Percentiles rank a stretch among this genome's conserved stretches.
Evolutionary conservation across 2,888 invertebrate species (phyloP).

Genomic region (Endomychus coccineus): DNA sequence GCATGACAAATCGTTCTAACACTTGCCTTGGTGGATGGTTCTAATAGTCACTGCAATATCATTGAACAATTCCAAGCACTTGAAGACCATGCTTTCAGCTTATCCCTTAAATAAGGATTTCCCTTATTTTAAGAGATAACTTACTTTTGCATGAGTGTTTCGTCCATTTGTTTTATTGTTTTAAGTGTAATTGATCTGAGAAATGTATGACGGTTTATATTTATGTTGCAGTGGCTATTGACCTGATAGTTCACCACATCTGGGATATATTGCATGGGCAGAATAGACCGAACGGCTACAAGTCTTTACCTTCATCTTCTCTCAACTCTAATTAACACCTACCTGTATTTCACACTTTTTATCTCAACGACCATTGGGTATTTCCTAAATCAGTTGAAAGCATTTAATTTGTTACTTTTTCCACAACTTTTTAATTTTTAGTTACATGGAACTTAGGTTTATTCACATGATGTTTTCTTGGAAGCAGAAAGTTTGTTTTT

Average conservation of each 20-base stretch:
- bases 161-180: no score
- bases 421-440: constrained; percentile 8
- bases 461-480: constrained; percentile 2
- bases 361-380: no score
- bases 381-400: constrained; percentile 3
- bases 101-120: background rate
- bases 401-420: constrained; percentile 12
- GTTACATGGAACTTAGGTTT: background rate
- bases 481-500: no score
- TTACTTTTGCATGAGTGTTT: constrained; percentile 3
- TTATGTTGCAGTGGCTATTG: constrained; percentile 95
- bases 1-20: no score
- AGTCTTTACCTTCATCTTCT: background rate
- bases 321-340: no score
- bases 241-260: constrained; percentile 98
- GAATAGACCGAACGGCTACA: constrained; percentile 38
- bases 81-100: no score
- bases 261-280: constrained; percentile 79
- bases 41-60: constrained; percentile 37
- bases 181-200: no score
- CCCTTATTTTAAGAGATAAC: constrained; percentile 4
- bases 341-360: no score
- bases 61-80: no score
- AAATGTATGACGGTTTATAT: no score
- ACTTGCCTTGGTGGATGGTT: constrained; percentile 29